These are phyloP conservation scores for Scyliorhinus canicula DNA, from an alignment of 2,797 vertebrate species.

Conservation along the genomic window DNA sequence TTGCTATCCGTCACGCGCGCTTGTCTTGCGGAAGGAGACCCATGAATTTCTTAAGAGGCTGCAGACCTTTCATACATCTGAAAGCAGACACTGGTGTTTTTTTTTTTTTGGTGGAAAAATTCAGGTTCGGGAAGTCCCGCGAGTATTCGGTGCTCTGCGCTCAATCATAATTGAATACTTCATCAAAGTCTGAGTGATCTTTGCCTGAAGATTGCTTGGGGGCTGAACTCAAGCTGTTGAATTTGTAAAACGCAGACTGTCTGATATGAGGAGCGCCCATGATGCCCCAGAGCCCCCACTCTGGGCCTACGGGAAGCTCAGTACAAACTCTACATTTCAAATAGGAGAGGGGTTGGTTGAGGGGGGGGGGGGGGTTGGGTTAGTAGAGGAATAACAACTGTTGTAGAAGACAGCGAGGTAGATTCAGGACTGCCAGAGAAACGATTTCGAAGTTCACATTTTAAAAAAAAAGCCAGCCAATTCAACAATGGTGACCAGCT, in stretches of 20 bases:
- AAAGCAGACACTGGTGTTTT: background rate
- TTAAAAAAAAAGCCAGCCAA: background rate
- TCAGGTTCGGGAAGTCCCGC: background rate
- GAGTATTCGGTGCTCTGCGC: background rate
- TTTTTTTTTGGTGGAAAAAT: background rate
- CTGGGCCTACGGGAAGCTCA: background rate
- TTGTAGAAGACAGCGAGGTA: background rate
- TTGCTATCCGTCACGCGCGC: background rate
- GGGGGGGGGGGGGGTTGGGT: too few species aligned
- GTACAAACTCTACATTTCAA: background rate
- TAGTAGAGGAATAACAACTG: background rate
- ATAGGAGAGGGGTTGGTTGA: too few species aligned
- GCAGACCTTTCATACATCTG: conserved; percentile 9
- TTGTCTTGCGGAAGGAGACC: background rate
- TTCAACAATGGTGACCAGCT: background rate
- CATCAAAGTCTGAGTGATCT: conserved; percentile 42
- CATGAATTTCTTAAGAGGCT: conserved; percentile 21
- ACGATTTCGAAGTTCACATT: background rate
- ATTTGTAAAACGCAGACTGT: conserved; percentile 29
- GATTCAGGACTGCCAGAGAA: background rate
- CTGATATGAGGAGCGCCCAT: background rate
- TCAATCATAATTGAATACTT: conserved; percentile 25
- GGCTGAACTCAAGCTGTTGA: conserved; percentile 17
- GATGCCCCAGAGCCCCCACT: background rate
- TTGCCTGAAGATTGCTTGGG: conserved; percentile 40